Base-by-base conservation (phyloP, 2,113 vertebrate genomes). In the Strix aluco region DNA sequence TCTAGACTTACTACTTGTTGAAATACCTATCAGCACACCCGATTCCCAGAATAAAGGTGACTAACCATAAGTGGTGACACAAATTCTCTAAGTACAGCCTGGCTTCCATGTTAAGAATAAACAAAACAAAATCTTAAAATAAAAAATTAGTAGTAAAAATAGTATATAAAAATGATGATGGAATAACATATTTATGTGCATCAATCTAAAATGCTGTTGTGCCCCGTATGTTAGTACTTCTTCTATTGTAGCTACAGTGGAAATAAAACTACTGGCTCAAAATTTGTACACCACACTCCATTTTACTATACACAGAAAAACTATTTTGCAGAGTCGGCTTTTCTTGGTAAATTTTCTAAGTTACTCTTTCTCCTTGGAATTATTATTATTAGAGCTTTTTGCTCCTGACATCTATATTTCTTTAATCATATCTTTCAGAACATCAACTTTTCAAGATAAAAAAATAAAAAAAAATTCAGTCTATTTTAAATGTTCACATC, bases 381-480 rank as follows among this genome's bases (percentile, higher is more conserved):
- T 90, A 92, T 92, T 89, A 84, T 90, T 93, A 94, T 85, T 89
- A 89, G 16, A 73, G 26, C 4, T 91, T 88, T 77, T 86, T 90
- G 11, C 34, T 75, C n/a, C 66, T 81, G 83, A 81, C 54, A 94
- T 55, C 77, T 81, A 4, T 55, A 80, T 88, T 96, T 90, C 77
- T 96, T 95, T 94, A 96, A 94, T 93, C 86, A 95, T 32, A 91
- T n/a, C 49, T 91, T 96, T 91, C 86, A 96, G 59, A 94, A 66
- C 19, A 88, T 44, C 82, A 74, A 4, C 5, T 80, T 85, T 40
- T 74, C n/a, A 57, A 78, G 14, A 20, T 21, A 20, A 49, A 84
- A 81, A 90, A 63, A 77, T n/a, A 14, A 67, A 40, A 67, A 29
- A 78, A 3, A 1, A 4, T 51, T 84, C 66, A n/a, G 16, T 90